phyloP scores from a whole-genome alignment of 1,140 invertebrate species.

The Drosophila malerkotliana region DNA sequence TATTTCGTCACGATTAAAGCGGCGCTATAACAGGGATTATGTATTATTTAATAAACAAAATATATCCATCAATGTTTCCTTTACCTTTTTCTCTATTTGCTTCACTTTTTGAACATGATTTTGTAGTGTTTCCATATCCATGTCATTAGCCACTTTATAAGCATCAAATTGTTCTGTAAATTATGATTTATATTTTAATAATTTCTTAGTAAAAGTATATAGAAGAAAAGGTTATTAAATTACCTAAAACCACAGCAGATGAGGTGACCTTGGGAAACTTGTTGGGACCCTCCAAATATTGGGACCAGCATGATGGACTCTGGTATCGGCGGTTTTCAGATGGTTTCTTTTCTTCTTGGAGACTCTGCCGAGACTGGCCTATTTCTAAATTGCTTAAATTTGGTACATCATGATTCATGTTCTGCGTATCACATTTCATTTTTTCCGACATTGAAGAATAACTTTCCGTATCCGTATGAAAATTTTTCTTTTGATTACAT shows the following conservation, averaged over 20 bases:
- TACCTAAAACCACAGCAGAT: conserved; percentile 27
- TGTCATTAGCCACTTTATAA: conserved; percentile 36
- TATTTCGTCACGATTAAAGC: conserved; percentile 36
- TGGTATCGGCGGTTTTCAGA: conserved; percentile 9
- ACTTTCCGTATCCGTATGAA: conserved; percentile 14
- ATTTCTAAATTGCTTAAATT: conserved; percentile 30
- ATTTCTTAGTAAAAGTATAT: background rate
- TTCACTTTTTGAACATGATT: conserved; percentile 36
- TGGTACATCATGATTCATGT: conserved; percentile 12
- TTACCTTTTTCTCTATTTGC: conserved; percentile 40
- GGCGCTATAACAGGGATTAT: conserved; percentile 3
- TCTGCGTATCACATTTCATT: conserved; percentile 22
- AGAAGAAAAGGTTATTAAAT: background rate
- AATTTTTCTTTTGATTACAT: conserved; percentile 27
- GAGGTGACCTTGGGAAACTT: conserved; percentile 24
- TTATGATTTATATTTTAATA: background rate
- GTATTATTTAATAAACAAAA: background rate
- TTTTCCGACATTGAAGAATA: conserved; percentile 16
- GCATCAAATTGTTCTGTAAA: conserved; percentile 41
- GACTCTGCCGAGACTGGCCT: conserved; percentile 1
- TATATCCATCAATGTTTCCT: background rate
- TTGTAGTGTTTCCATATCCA: conserved; percentile 37
- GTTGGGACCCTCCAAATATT: conserved; percentile 27
- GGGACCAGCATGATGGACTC: conserved; percentile 30
- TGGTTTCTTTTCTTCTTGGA: conserved; percentile 5